Conservation (phyloP, 2,888 invertebrate genomes). For the Lasioglossum malachurum region DNA sequence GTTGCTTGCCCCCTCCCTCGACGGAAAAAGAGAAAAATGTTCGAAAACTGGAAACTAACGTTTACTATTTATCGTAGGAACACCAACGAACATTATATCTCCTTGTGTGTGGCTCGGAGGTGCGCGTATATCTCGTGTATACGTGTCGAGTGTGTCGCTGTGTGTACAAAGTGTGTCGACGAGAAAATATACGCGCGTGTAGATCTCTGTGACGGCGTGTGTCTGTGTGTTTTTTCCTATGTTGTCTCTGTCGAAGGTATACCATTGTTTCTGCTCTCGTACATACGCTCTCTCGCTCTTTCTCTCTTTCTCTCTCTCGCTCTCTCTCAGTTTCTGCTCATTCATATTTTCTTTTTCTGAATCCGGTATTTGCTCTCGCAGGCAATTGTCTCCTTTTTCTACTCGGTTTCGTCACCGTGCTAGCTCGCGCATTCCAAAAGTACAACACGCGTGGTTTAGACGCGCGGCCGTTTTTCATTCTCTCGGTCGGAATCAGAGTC, state of each 20-base stretch:
- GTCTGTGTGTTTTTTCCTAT: not conserved
- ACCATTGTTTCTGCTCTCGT: conserved; percentile 20
- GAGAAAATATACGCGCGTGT: not conserved
- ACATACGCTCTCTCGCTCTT: conserved; percentile 34
- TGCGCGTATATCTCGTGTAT: conserved; percentile 42
- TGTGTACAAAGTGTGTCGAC: conserved; percentile 8
- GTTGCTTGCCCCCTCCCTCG: conserved; percentile 37
- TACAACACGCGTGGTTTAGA: conserved; percentile 72
- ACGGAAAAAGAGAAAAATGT: conserved; percentile 54
- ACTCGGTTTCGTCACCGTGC: conserved; percentile 43
- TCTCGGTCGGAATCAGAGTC: conserved; percentile 84
- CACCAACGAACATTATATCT: conserved; percentile 56
- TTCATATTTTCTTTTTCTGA: not conserved
- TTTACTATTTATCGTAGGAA: conserved; percentile 59
- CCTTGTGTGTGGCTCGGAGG: conserved; percentile 51
- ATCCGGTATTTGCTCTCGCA: conserved; percentile 7
- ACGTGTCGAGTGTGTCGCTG: conserved; percentile 25
- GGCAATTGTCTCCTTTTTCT: conserved; percentile 5
- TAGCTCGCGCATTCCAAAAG: conserved; percentile 47
- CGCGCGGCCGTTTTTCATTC: conserved; percentile 83
- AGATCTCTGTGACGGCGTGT: not conserved
- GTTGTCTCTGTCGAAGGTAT: conserved; percentile 18
- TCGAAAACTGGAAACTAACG: conserved; percentile 58
- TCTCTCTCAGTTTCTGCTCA: not conserved
- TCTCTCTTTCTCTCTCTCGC: not conserved